phyloP scores from a whole-genome alignment of 2,888 invertebrate species.

The Leptinotarsa juncta region DNA sequence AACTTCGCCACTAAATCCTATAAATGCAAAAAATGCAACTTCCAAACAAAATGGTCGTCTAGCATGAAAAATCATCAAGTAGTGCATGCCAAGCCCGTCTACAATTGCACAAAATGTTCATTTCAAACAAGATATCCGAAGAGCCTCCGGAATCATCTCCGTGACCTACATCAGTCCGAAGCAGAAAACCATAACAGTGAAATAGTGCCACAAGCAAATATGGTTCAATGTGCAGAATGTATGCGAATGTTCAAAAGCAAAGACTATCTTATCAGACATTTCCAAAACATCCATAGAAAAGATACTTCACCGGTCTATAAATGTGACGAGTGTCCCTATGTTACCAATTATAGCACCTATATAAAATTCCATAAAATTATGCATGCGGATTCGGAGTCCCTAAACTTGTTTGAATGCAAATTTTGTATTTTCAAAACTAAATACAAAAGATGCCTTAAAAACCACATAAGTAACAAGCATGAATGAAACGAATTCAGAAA shows the following conservation, averaged over 20 bases:
- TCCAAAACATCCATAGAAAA: not conserved
- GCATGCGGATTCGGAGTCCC: not conserved
- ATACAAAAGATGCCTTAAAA: constrained; percentile 1
- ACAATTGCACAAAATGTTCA: constrained; percentile 5
- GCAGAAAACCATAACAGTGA: not conserved
- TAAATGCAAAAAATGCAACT: constrained; percentile 10
- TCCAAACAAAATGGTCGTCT: not conserved
- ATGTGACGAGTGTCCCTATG: constrained; percentile 1
- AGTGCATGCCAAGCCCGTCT: not conserved
- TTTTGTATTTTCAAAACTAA: constrained; percentile 17
- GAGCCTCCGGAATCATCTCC: constrained; percentile 17
- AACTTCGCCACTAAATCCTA: not conserved
- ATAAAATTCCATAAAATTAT: not conserved
- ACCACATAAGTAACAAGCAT: constrained; percentile 7
- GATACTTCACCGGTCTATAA: not conserved
- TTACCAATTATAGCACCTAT: not conserved
- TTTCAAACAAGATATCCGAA: constrained; percentile 7
- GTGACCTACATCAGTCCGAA: not conserved
- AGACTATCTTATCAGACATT: not conserved
- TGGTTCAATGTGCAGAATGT: constrained; percentile 5
- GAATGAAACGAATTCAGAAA: not conserved
- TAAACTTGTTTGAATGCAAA: not conserved
- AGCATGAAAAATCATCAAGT: constrained; percentile 5
- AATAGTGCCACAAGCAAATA: not conserved
- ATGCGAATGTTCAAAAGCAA: not conserved